Percentiles rank a stretch among this genome's conserved stretches.
Evolutionary conservation across 2,888 invertebrate species (phyloP).

Genomic region (Heterodera filipjevi): DNA sequence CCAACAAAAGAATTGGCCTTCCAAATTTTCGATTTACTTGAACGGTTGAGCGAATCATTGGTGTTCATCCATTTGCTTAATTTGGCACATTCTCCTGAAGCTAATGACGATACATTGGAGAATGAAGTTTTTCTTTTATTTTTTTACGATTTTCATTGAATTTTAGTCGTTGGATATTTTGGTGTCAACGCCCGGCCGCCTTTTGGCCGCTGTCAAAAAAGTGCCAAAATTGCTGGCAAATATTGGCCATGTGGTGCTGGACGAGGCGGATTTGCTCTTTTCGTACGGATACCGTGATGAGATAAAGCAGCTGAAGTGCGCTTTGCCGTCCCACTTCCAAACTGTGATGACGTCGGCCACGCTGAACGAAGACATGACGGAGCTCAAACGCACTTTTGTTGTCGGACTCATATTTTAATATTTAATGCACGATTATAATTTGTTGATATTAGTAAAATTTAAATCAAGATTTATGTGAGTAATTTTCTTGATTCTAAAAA

Average conservation of each 20-base stretch:
- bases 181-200: slow-evolving; percentile 46
- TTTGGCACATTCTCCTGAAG: slow-evolving; percentile 54
- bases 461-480: too few relatives aligned
- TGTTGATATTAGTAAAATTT: too few relatives aligned
- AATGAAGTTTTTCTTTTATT: slow-evolving; percentile 14
- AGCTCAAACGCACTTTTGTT: slow-evolving; percentile 82
- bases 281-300: slow-evolving; percentile 93
- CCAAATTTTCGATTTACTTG: slow-evolving; percentile 57
- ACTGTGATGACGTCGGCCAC: slow-evolving; percentile 95
- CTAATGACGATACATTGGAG: slow-evolving; percentile 40
- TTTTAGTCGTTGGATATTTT: slow-evolving; percentile 43
- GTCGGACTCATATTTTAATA: too few relatives aligned
- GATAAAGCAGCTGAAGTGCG: slow-evolving; percentile 69
- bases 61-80: slow-evolving; percentile 61
- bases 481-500: too few relatives aligned
- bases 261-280: slow-evolving; percentile 96
- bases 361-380: slow-evolving; percentile 85
- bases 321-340: slow-evolving; percentile 76
- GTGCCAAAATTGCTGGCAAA: slow-evolving; percentile 65
- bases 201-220: slow-evolving; percentile 36
- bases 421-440: too few relatives aligned
- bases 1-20: slow-evolving; percentile 64
- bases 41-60: slow-evolving; percentile 49
- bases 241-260: slow-evolving; percentile 87
- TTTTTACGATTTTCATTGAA: too few relatives aligned